Conservation (phyloP, 2,888 invertebrate genomes). For the Alitta virens region DNA sequence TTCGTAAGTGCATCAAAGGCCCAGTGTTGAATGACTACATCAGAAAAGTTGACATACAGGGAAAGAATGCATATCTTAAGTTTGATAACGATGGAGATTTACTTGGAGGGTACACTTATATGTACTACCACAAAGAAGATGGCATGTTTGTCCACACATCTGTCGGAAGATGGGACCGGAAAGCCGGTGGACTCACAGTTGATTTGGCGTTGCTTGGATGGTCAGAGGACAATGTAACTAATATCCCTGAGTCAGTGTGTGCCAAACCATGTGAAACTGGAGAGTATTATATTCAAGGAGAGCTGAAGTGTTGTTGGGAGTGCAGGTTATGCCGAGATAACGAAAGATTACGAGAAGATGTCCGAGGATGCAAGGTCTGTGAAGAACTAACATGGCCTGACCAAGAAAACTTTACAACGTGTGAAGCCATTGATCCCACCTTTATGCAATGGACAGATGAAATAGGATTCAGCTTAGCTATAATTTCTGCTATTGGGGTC, state of each 20-base stretch:
- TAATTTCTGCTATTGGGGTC: background rate
- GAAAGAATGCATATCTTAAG: constrained; percentile 31
- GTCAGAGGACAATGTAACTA: background rate
- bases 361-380: constrained; percentile 15
- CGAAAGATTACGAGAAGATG: constrained; percentile 13
- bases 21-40: constrained; percentile 30
- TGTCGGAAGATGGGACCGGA: background rate
- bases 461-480: background rate
- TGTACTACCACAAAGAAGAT: constrained; percentile 26
- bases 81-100: constrained; percentile 39
- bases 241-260: constrained; percentile 16
- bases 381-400: constrained; percentile 21
- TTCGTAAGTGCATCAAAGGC: constrained; percentile 29
- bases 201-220: background rate
- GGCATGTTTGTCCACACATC: background rate
- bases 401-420: constrained; percentile 12
- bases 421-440: constrained; percentile 8
- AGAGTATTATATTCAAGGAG: constrained; percentile 15
- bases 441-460: constrained; percentile 12
- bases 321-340: constrained; percentile 19
- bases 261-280: constrained; percentile 16
- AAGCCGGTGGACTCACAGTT: background rate
- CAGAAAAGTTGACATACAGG: constrained; percentile 30
- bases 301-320: constrained; percentile 26
- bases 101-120: constrained; percentile 32